Evolutionary conservation across 2,113 vertebrate genomes (phyloP), one percentile per base, ranked within the genome.

Genomic region (Rhadina sibilatrix): DNA sequence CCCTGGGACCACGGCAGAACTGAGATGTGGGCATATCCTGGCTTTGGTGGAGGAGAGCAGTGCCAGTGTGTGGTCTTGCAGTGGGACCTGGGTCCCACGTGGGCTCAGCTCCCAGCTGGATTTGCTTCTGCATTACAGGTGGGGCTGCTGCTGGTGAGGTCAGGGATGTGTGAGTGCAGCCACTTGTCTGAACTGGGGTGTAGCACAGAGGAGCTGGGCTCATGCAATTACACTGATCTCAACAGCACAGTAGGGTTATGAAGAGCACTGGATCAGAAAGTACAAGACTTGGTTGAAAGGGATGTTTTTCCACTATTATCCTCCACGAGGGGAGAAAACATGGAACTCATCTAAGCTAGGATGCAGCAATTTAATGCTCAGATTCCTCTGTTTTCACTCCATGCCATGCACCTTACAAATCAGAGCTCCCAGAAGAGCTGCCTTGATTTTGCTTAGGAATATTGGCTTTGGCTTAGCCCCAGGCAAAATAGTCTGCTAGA

Each of bases 81-180:
- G n/a, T 31, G 44, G 35, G 13, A 15, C 17, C 31, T 46, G 5
- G 11, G 17, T 68, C 68, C 11, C 21, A 28, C 47, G 4, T 0
- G 9, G n/a, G 35, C 28, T 44, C 38, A 31, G 35, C 10, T 72
- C 22, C 46, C 31, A 30, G 24, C 37, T 61, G n/a, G 21, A 31
- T 31, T 35, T 61, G 46, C 22, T 49, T 28, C 47, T 23, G 11
- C 7, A 0, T 31, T 49, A 0, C 1, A 2, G 8, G 7, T 12
- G 28, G 47, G n/a, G 19, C 56, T 90, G n/a, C 46, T 4, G 0
- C 37, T 40, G 63, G 8, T 27, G 2, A 33, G 59, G 23, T 23
- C 33, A 38, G 35, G 33, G 68, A 1, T 52, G 49, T 30, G 57
- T 33, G 40, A 20, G 35, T 53, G 13, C 31, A 53, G 50, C 38